These are phyloP conservation scores for Entosphenus tridentatus DNA, from an alignment of 2,113 vertebrate species.

Conservation along the genomic window DNA sequence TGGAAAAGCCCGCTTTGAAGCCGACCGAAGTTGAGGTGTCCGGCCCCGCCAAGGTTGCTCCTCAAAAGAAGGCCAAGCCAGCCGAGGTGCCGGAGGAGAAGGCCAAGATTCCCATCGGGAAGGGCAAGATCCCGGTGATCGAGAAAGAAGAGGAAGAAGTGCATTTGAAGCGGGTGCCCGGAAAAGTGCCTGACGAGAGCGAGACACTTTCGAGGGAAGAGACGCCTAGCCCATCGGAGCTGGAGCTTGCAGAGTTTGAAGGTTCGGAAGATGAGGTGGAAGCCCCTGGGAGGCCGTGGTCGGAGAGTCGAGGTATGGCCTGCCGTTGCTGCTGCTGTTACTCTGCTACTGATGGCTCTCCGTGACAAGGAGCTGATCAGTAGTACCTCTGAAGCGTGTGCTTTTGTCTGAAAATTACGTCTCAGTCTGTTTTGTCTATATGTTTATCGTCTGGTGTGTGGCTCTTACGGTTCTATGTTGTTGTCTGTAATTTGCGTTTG, in stretches of 20 bases:
- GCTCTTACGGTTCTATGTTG: no score
- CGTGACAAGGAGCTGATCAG: no score
- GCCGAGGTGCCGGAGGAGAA: neutral
- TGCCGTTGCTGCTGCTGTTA: no score
- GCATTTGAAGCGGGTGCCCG: slow-evolving; percentile 20
- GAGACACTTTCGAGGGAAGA: no score
- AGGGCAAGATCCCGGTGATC: slow-evolving; percentile 16
- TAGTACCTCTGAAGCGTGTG: no score
- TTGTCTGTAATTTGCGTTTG: no score
- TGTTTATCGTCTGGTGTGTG: no score
- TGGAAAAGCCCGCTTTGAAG: no score
- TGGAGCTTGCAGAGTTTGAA: slow-evolving; percentile 20
- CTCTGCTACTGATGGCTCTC: slow-evolving; percentile 9
- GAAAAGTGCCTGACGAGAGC: slow-evolving; percentile 9
- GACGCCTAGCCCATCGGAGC: slow-evolving; percentile 8
- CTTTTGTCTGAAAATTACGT: no score
- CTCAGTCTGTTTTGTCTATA: no score
- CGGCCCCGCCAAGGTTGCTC: neutral
- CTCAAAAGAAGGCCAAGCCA: slow-evolving; percentile 2
- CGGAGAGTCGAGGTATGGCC: no score
- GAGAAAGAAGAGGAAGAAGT: slow-evolving; percentile 25
- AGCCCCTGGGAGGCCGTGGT: slow-evolving; percentile 26
- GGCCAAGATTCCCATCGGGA: slow-evolving; percentile 10
- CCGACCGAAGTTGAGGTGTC: no score
- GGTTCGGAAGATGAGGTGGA: slow-evolving; percentile 19